These are phyloP conservation scores for Misgurnus mizolepis DNA, from an alignment of 2,113 vertebrate genomes.

Conservation along the genomic window DNA sequence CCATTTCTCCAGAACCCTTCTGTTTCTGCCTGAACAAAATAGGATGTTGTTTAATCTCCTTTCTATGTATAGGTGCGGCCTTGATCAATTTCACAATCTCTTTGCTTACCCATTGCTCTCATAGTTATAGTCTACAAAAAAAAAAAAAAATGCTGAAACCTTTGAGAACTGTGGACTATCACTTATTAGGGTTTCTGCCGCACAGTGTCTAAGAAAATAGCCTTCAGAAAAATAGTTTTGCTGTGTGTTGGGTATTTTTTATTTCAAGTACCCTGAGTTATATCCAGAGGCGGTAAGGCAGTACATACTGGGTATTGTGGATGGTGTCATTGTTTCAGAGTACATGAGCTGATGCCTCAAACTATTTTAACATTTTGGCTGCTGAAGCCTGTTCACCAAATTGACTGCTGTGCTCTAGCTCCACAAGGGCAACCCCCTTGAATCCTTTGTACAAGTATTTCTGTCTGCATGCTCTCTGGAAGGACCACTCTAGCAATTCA, in stretches of 20 bases:
- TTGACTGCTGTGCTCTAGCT: not conserved
- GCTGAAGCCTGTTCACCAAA: not conserved
- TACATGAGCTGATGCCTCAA: too few species aligned
- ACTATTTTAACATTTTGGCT: not conserved
- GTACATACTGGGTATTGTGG: not conserved
- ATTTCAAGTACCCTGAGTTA: not conserved
- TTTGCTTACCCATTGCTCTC: too few species aligned
- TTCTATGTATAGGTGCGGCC: not conserved
- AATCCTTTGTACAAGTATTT: not conserved
- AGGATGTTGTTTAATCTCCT: not conserved
- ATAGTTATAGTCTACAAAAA: not conserved
- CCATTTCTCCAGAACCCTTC: not conserved
- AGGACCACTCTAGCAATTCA: too few species aligned
- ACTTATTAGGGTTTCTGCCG: not conserved
- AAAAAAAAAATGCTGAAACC: not conserved
- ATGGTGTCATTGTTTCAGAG: not conserved
- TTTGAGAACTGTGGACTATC: not conserved
- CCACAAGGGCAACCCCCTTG: not conserved
- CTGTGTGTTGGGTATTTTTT: not conserved
- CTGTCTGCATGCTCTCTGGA: too few species aligned
- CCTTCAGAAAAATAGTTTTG: not conserved
- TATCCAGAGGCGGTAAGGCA: not conserved
- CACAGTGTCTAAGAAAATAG: not conserved
- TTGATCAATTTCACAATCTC: conserved; percentile 14
- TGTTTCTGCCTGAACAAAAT: not conserved